Conservation (phyloP, 2,888 invertebrate genomes). For the Alsophila aescularia region DNA sequence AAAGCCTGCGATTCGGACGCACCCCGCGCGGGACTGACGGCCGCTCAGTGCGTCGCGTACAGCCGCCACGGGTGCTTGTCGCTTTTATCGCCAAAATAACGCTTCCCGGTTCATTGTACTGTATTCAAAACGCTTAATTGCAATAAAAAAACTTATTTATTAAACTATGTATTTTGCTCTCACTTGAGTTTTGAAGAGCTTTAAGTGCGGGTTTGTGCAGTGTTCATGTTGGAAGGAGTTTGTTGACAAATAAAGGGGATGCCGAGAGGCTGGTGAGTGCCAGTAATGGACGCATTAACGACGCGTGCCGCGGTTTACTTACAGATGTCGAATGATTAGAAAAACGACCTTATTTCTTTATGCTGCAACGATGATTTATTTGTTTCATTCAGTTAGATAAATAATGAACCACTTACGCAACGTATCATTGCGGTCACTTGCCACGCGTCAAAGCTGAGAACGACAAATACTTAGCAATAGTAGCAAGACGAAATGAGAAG, state of each 20-base stretch:
- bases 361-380: constrained; percentile 2
- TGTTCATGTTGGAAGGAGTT: constrained; percentile 42
- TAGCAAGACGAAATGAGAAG: too few relatives aligned
- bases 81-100: constrained; percentile 19
- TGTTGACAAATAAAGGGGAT: constrained; percentile 48
- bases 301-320: constrained; percentile 59
- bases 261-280: constrained; percentile 60
- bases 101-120: constrained; percentile 39
- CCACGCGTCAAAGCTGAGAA: too few relatives aligned
- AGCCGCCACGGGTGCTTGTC: constrained; percentile 4
- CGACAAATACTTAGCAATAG: too few relatives aligned
- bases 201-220: constrained; percentile 29
- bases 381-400: not conserved
- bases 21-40: constrained; percentile 29
- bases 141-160: constrained; percentile 11
- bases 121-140: constrained; percentile 1
- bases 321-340: constrained; percentile 48
- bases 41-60: constrained; percentile 31
- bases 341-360: constrained; percentile 17
- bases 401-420: not conserved
- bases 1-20: constrained; percentile 34
- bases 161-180: not conserved
- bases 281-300: constrained; percentile 42
- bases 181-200: not conserved
- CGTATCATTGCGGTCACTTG: too few relatives aligned